Conservation (phyloP, 2,113 vertebrate genomes). For the Erpornis zantholeuca region DNA sequence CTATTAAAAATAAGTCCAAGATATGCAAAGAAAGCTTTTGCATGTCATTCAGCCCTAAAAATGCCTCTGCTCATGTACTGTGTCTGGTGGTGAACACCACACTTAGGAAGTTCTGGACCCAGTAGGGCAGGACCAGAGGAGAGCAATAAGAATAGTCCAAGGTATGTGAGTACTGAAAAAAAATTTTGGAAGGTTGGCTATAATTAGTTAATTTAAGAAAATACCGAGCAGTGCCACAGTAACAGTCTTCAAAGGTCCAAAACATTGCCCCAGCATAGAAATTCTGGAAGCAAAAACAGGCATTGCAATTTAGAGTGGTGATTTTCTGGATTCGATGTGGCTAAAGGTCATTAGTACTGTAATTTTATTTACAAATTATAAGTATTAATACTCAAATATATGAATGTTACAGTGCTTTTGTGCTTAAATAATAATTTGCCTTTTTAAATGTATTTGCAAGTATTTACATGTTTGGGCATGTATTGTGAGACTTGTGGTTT, state of each 20-base stretch:
- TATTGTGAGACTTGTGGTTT: background rate
- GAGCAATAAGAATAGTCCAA: background rate
- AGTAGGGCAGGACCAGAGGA: background rate
- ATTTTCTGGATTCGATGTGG: background rate
- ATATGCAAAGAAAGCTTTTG: background rate
- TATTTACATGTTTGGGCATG: rapidly evolving
- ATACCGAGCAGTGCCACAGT: background rate
- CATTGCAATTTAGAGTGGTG: background rate
- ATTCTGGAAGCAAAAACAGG: background rate
- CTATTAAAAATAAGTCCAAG: background rate
- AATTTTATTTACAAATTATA: background rate
- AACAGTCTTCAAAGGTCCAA: background rate
- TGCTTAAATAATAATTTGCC: background rate
- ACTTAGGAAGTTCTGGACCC: background rate
- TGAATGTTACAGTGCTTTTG: background rate
- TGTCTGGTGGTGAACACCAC: background rate
- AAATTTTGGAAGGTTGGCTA: background rate
- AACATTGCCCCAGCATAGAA: background rate
- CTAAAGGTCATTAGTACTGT: background rate
- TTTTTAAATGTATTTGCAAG: background rate
- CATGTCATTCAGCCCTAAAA: background rate
- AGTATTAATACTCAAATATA: background rate
- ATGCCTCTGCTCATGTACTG: background rate
- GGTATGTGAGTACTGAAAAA: background rate
- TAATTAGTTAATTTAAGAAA: background rate